These are phyloP conservation scores for Bolinopsis microptera DNA, from an alignment of 37 sponge, comb jelly and placozoan species.

Conservation along the genomic window DNA sequence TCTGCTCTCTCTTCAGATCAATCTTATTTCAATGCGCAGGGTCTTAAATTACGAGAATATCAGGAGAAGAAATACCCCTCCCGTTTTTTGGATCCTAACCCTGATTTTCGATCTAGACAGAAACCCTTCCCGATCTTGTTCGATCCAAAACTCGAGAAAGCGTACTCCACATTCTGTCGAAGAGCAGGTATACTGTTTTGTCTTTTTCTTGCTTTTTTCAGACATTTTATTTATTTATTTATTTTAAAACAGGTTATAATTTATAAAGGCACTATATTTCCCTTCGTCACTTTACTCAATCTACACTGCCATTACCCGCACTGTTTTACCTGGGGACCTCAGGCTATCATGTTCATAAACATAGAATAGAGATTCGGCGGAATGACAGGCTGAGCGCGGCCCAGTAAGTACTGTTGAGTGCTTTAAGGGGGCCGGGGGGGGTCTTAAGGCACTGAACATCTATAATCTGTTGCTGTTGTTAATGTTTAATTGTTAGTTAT, in stretches of 20 bases:
- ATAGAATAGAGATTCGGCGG: no score
- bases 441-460: no score
- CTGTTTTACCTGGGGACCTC: no score
- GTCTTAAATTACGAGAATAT: slow-evolving; percentile 7
- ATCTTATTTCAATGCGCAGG: slow-evolving; percentile 9
- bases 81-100: background rate
- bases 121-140: slow-evolving; percentile 37
- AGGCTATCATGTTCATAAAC: no score
- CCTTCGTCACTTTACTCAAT: no score
- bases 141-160: background rate
- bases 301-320: no score
- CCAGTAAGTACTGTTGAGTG: no score
- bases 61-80: slow-evolving; percentile 27
- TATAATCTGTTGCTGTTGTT: no score
- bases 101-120: background rate
- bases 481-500: no score
- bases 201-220: background rate
- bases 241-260: background rate
- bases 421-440: no score
- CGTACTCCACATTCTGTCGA: slow-evolving; percentile 2
- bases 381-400: no score
- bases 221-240: no score
- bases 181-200: background rate
- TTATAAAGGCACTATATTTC: background rate
- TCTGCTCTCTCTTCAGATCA: background rate